These are phyloP conservation scores for Chitala chitala DNA, from an alignment of 2,113 vertebrate genomes.

Conservation along the genomic window DNA sequence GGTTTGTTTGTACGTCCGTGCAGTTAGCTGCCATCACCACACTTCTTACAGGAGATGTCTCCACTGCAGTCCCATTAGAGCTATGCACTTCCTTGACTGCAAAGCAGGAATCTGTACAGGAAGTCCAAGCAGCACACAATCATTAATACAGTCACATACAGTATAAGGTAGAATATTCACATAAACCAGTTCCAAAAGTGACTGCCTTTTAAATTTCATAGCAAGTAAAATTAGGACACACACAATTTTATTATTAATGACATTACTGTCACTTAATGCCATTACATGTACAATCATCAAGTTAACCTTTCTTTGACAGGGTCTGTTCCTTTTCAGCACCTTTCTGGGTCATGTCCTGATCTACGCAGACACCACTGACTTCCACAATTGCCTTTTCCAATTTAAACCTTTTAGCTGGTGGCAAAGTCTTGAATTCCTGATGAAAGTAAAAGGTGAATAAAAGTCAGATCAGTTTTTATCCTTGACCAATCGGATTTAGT, in stretches of 20 bases:
- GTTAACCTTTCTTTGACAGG: slow-evolving; percentile 3
- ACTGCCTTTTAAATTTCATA: neutral
- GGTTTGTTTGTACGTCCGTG: neutral
- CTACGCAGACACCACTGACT: slow-evolving; percentile 43
- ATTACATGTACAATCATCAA: neutral
- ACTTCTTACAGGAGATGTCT: too few species aligned
- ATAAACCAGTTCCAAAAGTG: too few species aligned
- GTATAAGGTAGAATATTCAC: too few species aligned
- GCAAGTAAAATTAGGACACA: too few species aligned
- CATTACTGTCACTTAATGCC: neutral
- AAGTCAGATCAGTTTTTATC: neutral
- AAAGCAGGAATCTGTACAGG: too few species aligned
- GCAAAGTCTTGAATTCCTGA: slow-evolving; percentile 66
- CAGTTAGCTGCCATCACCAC: too few species aligned
- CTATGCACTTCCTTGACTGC: too few species aligned
- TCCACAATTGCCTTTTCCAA: slow-evolving; percentile 50
- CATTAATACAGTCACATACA: too few species aligned
- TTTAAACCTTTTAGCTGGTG: slow-evolving; percentile 72
- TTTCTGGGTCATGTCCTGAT: slow-evolving; percentile 51
- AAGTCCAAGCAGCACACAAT: too few species aligned
- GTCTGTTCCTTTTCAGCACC: slow-evolving; percentile 18
- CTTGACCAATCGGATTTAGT: neutral
- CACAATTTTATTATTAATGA: too few species aligned
- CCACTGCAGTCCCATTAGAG: too few species aligned
- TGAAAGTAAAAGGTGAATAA: neutral